phyloP scores from a whole-genome alignment of 2,797 vertebrate species.

The Brachyalestes nurse region DNA sequence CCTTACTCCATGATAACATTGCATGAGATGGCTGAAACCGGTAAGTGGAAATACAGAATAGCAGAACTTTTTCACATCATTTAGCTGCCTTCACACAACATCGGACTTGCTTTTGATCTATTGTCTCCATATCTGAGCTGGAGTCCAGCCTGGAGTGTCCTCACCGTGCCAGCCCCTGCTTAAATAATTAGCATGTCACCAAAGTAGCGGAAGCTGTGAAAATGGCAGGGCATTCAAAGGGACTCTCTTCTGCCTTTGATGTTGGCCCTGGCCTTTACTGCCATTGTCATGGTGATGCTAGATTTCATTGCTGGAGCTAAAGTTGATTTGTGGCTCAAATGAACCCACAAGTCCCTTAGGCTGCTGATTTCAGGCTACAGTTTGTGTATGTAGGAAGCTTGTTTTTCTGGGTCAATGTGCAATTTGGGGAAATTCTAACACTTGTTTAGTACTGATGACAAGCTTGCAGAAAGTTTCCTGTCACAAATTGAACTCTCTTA shows the following conservation, averaged over 20 bases:
- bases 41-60: conserved; percentile 73
- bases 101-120: conserved; percentile 10
- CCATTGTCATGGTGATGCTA: conserved; percentile 38
- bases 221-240: conserved; percentile 24
- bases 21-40: conserved; percentile 99
- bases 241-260: conserved; percentile 27
- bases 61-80: background rate
- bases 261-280: background rate
- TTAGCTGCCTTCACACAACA: background rate
- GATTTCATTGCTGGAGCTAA: conserved; percentile 19
- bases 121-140: background rate
- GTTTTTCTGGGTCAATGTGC: conserved; percentile 1
- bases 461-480: background rate
- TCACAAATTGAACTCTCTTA: background rate
- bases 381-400: conserved; percentile 27
- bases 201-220: conserved; percentile 35
- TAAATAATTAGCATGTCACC: conserved; percentile 44
- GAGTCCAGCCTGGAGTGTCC: conserved; percentile 6
- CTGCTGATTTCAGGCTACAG: background rate
- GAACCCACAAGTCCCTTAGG: conserved; percentile 11
- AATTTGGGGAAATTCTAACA: background rate
- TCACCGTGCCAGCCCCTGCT: conserved; percentile 30
- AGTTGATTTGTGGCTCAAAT: conserved; percentile 2
- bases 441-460: background rate
- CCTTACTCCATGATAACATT: conserved; percentile 99